These are phyloP conservation scores for Zelostemma sp. DNA, from an alignment of 1,140 invertebrate genomes.

Conservation along the genomic window DNA sequence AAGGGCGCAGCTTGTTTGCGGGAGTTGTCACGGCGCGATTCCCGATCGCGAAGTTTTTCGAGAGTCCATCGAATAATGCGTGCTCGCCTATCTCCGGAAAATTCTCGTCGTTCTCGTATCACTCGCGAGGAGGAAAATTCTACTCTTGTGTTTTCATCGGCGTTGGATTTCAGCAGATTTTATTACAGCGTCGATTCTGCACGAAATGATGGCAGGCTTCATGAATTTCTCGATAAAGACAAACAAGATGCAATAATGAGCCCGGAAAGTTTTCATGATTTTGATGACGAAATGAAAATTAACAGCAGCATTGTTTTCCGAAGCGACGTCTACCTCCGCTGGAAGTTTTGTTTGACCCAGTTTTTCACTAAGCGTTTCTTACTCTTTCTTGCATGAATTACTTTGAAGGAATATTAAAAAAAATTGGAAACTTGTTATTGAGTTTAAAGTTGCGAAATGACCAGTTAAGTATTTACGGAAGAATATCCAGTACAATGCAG, in stretches of 20 bases:
- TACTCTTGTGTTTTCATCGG: too few species aligned
- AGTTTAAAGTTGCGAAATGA: neutral
- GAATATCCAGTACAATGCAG: neutral
- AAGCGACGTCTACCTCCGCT: constrained; percentile 11
- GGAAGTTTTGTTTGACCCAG: constrained; percentile 29
- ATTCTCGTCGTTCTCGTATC: neutral
- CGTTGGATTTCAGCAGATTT: too few species aligned
- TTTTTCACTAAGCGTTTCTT: constrained; percentile 5
- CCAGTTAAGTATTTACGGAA: neutral
- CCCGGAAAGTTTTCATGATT: too few species aligned
- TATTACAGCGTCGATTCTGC: too few species aligned
- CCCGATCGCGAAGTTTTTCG: neutral
- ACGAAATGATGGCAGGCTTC: too few species aligned
- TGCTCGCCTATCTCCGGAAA: neutral
- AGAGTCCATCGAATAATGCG: neutral
- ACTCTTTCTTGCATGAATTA: neutral
- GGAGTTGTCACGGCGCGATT: neutral
- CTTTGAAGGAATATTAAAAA: neutral
- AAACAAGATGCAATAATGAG: too few species aligned
- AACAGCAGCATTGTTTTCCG: constrained; percentile 23
- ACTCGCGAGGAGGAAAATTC: neutral
- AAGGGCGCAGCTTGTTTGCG: too few species aligned
- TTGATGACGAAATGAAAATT: constrained; percentile 18
- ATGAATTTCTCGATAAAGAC: too few species aligned
- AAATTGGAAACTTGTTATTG: neutral